Evolutionary conservation across 1,140 invertebrate genomes (phyloP).

Genomic region (Spodoptera frugiperda): DNA sequence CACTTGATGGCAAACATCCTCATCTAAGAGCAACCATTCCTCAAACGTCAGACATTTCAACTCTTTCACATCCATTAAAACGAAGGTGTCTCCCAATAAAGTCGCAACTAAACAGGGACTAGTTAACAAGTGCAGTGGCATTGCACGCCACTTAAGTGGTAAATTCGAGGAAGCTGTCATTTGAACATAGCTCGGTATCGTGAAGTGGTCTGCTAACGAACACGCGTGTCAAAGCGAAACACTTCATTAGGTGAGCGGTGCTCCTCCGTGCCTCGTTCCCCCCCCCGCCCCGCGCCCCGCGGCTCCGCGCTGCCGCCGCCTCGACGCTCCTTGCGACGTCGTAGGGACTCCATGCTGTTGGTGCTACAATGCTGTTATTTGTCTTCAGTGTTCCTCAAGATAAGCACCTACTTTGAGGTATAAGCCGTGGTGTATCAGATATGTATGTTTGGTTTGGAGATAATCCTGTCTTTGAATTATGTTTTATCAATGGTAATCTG

Average conservation of each 20-base stretch:
- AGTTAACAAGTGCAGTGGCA: conserved; percentile 80
- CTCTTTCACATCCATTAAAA: conserved; percentile 8
- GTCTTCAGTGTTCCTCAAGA: too few relatives aligned
- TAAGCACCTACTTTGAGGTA: too few relatives aligned
- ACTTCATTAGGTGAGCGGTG: conserved; percentile 84
- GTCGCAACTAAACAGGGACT: conserved; percentile 73
- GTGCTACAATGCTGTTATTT: neutral
- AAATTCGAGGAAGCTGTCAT: conserved; percentile 83
- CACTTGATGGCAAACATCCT: too few relatives aligned
- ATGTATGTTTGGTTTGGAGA: too few relatives aligned
- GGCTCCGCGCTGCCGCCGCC: conserved; percentile 49
- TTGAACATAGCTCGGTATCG: conserved; percentile 78
- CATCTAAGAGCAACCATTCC: neutral
- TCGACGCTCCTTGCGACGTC: conserved; percentile 65
- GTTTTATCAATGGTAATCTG: too few relatives aligned
- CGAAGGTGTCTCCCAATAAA: conserved; percentile 43
- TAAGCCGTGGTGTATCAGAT: too few relatives aligned
- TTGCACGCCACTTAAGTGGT: conserved; percentile 83
- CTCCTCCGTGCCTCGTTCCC: conserved; percentile 49
- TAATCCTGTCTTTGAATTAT: too few relatives aligned
- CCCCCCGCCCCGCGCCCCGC: conserved; percentile 43
- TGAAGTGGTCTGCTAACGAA: conserved; percentile 85
- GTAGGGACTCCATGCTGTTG: conserved; percentile 45
- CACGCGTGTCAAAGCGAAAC: conserved; percentile 84
- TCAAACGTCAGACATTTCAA: conserved; percentile 12